phyloP scores from a whole-genome alignment of 2,888 invertebrate genomes.

The Apamea anceps region DNA sequence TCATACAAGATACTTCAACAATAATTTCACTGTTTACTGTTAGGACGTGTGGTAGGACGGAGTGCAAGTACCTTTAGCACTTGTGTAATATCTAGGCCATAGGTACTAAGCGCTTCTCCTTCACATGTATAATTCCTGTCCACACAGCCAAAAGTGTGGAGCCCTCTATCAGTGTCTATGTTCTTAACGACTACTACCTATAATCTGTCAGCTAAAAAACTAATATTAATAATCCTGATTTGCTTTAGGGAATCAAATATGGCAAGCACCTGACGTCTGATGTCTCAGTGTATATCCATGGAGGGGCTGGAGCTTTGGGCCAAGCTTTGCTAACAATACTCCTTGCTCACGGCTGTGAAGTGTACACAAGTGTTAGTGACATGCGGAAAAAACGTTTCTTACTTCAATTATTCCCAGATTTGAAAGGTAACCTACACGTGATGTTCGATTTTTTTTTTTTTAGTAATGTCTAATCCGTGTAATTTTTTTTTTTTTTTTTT shows the following conservation, averaged over 20 bases:
- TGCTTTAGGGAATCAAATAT: constrained; percentile 65
- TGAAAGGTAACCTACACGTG: constrained; percentile 70
- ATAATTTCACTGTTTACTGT: neutral
- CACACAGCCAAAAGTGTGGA: neutral
- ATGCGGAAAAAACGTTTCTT: constrained; percentile 79
- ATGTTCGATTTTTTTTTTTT: neutral
- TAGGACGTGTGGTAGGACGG: neutral
- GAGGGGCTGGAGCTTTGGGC: constrained; percentile 78
- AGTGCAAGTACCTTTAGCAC: too few species aligned
- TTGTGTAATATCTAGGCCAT: neutral
- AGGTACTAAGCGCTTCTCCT: neutral
- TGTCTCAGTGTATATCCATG: constrained; percentile 66
- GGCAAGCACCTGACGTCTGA: constrained; percentile 44
- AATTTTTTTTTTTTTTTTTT: neutral
- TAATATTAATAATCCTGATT: neutral
- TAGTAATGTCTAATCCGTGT: neutral
- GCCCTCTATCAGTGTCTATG: too few species aligned
- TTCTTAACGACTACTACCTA: neutral
- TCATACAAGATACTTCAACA: neutral
- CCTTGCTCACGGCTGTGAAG: constrained; percentile 74
- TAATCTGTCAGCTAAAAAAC: neutral
- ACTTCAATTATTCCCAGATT: constrained; percentile 76
- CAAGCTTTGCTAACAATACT: constrained; percentile 81
- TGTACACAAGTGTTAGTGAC: constrained; percentile 82
- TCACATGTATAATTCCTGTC: neutral